Conservation (phyloP, 2,113 vertebrate species). For the Malurus alboscapulatus region DNA sequence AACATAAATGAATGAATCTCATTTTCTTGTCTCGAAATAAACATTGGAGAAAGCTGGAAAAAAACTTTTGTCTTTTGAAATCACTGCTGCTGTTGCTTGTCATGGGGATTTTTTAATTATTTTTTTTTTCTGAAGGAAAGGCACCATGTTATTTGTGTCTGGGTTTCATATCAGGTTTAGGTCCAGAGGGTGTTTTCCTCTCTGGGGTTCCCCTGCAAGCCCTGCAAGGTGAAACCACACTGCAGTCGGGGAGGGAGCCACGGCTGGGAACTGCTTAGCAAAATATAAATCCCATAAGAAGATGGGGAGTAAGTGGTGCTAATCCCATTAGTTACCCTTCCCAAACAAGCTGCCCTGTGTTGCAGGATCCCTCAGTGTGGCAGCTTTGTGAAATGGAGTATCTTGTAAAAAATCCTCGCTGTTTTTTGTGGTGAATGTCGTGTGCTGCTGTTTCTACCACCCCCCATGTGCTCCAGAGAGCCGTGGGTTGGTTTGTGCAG, state of each 20-base stretch:
- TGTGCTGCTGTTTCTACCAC: not conserved
- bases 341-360: not conserved
- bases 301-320: not conserved
- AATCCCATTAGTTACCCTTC: slow-evolving; percentile 20
- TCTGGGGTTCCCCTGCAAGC: not conserved
- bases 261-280: not conserved
- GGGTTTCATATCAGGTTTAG: not conserved
- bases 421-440: accelerated
- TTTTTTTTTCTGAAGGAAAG: not conserved
- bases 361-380: not conserved
- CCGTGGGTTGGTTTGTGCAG: not conserved
- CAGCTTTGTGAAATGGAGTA: not conserved
- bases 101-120: not conserved
- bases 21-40: not conserved
- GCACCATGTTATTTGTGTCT: not conserved
- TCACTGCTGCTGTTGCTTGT: not conserved
- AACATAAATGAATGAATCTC: not conserved
- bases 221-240: not conserved
- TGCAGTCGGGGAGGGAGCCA: accelerated
- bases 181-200: not conserved
- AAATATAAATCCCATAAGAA: not conserved
- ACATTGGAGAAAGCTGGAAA: not conserved
- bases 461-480: not conserved
- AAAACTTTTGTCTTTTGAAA: not conserved
- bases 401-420: not conserved